These are phyloP conservation scores for Drosophila micromelanica DNA, from an alignment of 1,140 invertebrate species.

Conservation along the genomic window DNA sequence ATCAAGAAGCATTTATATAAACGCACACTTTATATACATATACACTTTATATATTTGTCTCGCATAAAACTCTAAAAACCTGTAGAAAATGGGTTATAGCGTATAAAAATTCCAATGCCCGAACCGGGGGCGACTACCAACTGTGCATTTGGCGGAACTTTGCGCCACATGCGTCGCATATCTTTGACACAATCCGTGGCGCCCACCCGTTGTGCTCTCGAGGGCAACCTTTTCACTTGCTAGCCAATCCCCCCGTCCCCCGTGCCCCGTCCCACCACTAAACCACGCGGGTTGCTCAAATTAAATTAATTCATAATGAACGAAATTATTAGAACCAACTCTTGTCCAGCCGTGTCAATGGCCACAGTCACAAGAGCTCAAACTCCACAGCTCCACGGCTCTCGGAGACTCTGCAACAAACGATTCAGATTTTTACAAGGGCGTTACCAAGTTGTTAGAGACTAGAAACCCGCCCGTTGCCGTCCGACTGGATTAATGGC, in stretches of 20 bases:
- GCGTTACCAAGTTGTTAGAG: constrained; percentile 67
- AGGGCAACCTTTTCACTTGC: constrained; percentile 72
- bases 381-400: neutral
- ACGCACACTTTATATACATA: too few species aligned
- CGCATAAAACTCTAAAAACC: constrained; percentile 27
- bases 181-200: constrained; percentile 81
- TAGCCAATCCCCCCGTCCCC: neutral
- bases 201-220: constrained; percentile 73
- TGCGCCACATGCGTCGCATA: constrained; percentile 79
- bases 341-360: constrained; percentile 48
- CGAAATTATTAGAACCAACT: constrained; percentile 72
- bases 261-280: neutral
- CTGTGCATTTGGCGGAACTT: constrained; percentile 82
- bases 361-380: neutral
- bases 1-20: constrained; percentile 24
- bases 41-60: neutral
- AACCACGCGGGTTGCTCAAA: constrained; percentile 50
- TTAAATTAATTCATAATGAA: constrained; percentile 82
- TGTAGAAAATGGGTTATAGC: constrained; percentile 66
- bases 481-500: constrained; percentile 65
- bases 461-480: constrained; percentile 26
- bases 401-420: neutral
- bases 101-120: constrained; percentile 58
- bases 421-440: constrained; percentile 53
- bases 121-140: constrained; percentile 65